Evolutionary conservation across 2,888 invertebrate genomes (phyloP), one percentile per base, ranked within the genome.

Genomic region (Andricus curvator): DNA sequence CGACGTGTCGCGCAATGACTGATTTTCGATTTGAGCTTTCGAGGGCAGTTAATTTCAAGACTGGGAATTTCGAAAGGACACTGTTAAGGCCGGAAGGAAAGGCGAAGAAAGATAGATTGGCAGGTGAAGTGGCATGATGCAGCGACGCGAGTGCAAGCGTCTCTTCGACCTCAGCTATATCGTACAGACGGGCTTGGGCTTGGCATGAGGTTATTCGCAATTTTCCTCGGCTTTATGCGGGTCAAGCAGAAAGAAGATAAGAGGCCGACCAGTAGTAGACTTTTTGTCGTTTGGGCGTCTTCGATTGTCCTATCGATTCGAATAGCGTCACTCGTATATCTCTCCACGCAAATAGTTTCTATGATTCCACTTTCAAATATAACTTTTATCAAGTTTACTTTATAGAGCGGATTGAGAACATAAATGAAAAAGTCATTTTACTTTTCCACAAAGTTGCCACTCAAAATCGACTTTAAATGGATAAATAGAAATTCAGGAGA

Each of bases 221-320:
- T 85, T 85, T 85, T 84, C 84, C 76, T 81, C 79, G 79, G 80
- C 82, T 65, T 84, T 79, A 83, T 83, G 83, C 82, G 82, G 84
- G 81, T 84, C 82, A 82, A 81, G 82, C 82, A 81, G 76, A 65
- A 79, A 64, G 62, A 68, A 78, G 79, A 76, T 78, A 83, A 81
- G 81, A 81, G 51, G 60, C 78, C 82, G 82, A 80, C 77, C 81
- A 81, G 77, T 70, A 78, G 77, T 80, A 77, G 80, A 79, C 80
- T 76, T 79, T 79, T 51, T 74, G 65, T 62, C 62, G 37, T 67
- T 79, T 48, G 78, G 68, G 66, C 79, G 77, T 66, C 66, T 70
- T 77, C 78, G 78, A 83, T 83, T 62, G 78, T 78, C 70, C 56
- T 74, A 33, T 74, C 56, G 33, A 56, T 56, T 74, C 56, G 29